Base-by-base conservation (phyloP, 2,888 invertebrate genomes). In the Eilema depressum region DNA sequence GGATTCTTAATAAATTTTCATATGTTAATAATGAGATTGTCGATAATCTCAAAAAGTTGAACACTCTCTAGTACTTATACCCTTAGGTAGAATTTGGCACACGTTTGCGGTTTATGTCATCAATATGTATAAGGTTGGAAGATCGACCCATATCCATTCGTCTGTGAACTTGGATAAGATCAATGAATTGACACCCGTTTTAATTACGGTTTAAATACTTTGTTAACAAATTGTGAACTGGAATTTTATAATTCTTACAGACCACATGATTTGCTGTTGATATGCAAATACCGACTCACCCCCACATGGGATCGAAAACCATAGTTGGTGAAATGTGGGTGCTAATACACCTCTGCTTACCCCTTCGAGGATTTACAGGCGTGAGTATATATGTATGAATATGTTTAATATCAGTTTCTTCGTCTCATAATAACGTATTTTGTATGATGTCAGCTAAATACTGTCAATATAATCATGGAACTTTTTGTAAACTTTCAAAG, bases 61-160 rank as follows among this genome's bases (percentile, higher is more conserved):
- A 20, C 20, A 47, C 47, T 20, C 47, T n/a, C 17, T 2, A n/a
- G n/a, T 53, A n/a, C 53, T n/a, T 53, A 10, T 53, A 28, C 25
- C 20, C 41, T 59, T 63, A 11, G n/a, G n/a, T n/a, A n/a, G 26
- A 60, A 60, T 47, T 33, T 59, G 28, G 23, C 53, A 61, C 60
- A 62, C 30, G 56, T 62, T 66, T 62, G 66, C 63, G 41, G 41
- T 60, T 66, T 10, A 41, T 26, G 25, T 66, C 70, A 70, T 70
- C 57, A 70, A 70, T 66, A 70, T 70, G 70, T 41, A 57, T 70
- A 25, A 70, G 66, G 61, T 37, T 66, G 26, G 37, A 62, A 66
- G 62, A 41, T 66, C 30, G 28, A 30, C 26, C 26, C 12, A 61
- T 28, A 37, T 33, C 26, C 30, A 70, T 61, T 65, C 60, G 28